These are phyloP conservation scores for Hippoglossus stenolepis DNA, from an alignment of 2,113 vertebrate species.

Conservation along the genomic window DNA sequence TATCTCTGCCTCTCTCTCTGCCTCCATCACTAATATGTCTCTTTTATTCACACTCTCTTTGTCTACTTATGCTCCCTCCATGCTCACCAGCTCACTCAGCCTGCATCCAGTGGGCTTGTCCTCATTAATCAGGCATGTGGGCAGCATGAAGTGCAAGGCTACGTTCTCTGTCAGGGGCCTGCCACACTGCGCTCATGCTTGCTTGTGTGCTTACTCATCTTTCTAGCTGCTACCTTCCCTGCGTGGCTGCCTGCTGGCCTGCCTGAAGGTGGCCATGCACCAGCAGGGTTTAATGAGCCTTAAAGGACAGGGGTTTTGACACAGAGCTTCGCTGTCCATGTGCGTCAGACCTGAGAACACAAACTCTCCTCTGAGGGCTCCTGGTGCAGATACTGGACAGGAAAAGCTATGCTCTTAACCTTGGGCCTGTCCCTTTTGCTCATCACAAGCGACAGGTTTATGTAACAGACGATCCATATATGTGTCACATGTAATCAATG, in stretches of 20 bases:
- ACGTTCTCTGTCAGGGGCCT: conserved; percentile 51
- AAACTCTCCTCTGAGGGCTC: background rate
- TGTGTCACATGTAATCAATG: conserved; percentile 44
- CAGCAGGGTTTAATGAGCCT: conserved; percentile 71
- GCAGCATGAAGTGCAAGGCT: conserved; percentile 50
- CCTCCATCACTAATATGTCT: conserved; percentile 16
- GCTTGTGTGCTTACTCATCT: conserved; percentile 44
- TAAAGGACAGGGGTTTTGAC: conserved; percentile 65
- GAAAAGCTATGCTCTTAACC: conserved; percentile 1
- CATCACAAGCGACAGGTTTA: conserved; percentile 44
- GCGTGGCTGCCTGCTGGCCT: conserved; percentile 33
- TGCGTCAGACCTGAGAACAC: conserved; percentile 28
- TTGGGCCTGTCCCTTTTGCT: conserved; percentile 23
- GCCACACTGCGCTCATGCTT: conserved; percentile 39
- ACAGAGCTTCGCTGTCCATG: conserved; percentile 41
- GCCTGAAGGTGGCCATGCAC: conserved; percentile 56
- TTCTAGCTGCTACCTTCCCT: conserved; percentile 27
- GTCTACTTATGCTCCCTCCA: conserved; percentile 24
- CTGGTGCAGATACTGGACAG: background rate
- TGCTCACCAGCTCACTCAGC: conserved; percentile 42
- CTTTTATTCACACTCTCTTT: conserved; percentile 23
- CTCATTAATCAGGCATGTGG: conserved; percentile 65
- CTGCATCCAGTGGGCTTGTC: conserved; percentile 28
- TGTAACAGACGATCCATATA: conserved; percentile 29
- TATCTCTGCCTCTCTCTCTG: conserved; percentile 19